A percentile compares a stretch with the other conserved stretches of the same genome.
phyloP scores from a whole-genome alignment of 1,140 invertebrate genomes.

The Chionoecetes opilio region DNA sequence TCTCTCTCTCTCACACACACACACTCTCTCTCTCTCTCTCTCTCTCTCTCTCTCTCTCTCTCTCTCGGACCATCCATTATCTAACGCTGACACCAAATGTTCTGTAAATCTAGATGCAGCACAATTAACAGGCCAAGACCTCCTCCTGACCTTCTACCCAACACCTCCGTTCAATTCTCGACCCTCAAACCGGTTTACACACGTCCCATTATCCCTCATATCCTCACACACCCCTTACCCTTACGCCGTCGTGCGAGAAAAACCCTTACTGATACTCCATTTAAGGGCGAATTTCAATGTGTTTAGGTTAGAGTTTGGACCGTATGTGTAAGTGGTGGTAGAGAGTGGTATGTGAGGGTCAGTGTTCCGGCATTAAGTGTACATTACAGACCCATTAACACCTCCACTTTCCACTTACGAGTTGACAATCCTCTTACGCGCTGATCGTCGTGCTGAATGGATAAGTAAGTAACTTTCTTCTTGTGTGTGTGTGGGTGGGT shows the following conservation, averaged over 20 bases:
- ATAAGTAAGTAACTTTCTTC: conserved; percentile 32
- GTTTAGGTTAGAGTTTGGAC: neutral
- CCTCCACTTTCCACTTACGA: conserved; percentile 41
- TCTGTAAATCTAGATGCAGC: conserved; percentile 60
- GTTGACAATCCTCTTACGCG: neutral
- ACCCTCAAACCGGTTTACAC: neutral
- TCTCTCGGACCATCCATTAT: conserved; percentile 52
- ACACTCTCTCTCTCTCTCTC: conserved; percentile 41
- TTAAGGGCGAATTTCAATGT: neutral
- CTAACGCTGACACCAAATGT: conserved; percentile 43
- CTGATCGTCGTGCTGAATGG: neutral
- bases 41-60: conserved; percentile 21
- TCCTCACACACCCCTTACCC: neutral
- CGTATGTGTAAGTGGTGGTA: neutral
- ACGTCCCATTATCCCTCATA: neutral
- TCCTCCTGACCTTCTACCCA: neutral
- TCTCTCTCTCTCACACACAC: conserved; percentile 40
- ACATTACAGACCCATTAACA: conserved; percentile 66
- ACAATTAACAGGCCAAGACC: conserved; percentile 44
- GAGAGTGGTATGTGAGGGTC: neutral
- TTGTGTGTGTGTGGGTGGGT: neutral
- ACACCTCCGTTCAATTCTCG: neutral
- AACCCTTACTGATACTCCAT: neutral
- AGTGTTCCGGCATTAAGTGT: conserved; percentile 18
- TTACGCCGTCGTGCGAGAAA: neutral